phyloP scores from a whole-genome alignment of 1,140 invertebrate species.

The Lethrus apterus region DNA sequence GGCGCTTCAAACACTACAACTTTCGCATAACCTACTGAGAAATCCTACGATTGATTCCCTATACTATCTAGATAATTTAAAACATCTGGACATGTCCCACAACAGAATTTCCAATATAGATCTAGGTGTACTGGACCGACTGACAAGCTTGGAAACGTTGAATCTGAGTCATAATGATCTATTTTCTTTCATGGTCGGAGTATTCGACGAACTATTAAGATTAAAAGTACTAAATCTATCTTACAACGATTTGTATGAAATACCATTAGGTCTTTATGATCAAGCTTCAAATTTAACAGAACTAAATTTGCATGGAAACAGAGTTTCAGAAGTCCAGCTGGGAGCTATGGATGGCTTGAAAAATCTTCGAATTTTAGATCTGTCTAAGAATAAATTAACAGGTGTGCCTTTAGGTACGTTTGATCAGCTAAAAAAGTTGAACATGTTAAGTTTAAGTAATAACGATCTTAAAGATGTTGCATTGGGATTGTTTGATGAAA shows the following conservation, averaged over 20 bases:
- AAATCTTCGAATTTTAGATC: neutral
- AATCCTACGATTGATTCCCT: constrained; percentile 4
- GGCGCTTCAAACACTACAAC: neutral
- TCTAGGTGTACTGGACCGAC: neutral
- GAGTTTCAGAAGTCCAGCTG: neutral
- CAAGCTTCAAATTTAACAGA: neutral
- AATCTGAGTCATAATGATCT: constrained; percentile 6
- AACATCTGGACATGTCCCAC: constrained; percentile 4
- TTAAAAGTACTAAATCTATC: constrained; percentile 2
- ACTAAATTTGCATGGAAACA: constrained; percentile 2
- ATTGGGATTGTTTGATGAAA: neutral
- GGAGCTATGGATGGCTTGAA: neutral
- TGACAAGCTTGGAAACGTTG: neutral
- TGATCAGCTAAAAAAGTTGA: neutral
- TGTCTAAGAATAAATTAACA: constrained; percentile 13
- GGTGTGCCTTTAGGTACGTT: neutral
- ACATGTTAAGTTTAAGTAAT: constrained; percentile 1
- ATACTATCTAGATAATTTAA: constrained; percentile 2
- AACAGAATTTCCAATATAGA: constrained; percentile 5
- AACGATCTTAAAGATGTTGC: neutral
- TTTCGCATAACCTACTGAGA: constrained; percentile 1
- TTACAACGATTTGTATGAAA: neutral
- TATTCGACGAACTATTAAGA: neutral
- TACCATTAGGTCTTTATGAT: neutral
- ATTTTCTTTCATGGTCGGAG: neutral